Evolutionary conservation across 2,888 invertebrate species (phyloP).

Genomic region (Palloptera scutellata): DNA sequence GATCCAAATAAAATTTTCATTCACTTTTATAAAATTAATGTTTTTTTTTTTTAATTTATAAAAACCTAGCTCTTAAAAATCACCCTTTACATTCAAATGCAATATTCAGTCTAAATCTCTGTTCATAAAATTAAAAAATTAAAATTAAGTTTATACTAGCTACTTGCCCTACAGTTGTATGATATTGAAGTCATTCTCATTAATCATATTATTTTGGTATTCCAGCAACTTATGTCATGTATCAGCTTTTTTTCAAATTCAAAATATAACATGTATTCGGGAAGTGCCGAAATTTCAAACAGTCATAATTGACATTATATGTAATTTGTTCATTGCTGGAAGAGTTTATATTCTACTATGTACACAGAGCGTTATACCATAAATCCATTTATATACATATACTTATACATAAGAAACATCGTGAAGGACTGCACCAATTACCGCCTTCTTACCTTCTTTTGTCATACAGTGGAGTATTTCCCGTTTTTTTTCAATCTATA

Average conservation of each 20-base stretch:
- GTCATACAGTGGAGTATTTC: no score
- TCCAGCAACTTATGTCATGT: slow-evolving; percentile 65
- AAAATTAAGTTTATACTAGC: no score
- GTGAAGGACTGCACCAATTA: slow-evolving; percentile 86
- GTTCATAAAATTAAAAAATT: neutral
- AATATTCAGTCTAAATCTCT: no score
- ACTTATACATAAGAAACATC: slow-evolving; percentile 83
- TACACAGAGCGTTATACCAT: slow-evolving; percentile 80
- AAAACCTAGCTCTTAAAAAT: no score
- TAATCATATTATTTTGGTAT: slow-evolving; percentile 75
- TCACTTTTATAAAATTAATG: no score
- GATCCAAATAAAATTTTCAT: no score
- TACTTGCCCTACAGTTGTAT: no score
- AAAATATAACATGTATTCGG: slow-evolving; percentile 65
- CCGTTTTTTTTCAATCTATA: no score
- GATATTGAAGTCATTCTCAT: slow-evolving; percentile 73
- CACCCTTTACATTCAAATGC: no score
- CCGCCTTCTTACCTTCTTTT: slow-evolving; percentile 77
- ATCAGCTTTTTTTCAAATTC: slow-evolving; percentile 41
- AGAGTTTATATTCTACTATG: slow-evolving; percentile 84
- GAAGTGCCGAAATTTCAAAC: slow-evolving; percentile 78
- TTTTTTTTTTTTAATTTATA: no score
- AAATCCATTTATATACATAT: slow-evolving; percentile 77
- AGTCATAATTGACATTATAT: slow-evolving; percentile 73
- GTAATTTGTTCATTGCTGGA: slow-evolving; percentile 75